These are phyloP conservation scores for Rhagonycha fulva DNA, from an alignment of 2,888 invertebrate genomes.

Conservation along the genomic window DNA sequence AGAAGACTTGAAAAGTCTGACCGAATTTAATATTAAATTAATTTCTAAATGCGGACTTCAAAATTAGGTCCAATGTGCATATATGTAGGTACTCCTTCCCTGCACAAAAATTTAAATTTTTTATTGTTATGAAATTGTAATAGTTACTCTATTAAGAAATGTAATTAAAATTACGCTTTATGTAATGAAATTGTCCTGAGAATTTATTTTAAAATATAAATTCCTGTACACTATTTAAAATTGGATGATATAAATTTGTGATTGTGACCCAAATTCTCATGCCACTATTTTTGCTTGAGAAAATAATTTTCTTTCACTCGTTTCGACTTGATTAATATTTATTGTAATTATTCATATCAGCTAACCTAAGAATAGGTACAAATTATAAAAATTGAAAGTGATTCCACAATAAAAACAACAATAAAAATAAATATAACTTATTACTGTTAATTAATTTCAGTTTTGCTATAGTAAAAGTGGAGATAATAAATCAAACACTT, in stretches of 20 bases:
- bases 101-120: not conserved
- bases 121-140: not conserved
- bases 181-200: not conserved
- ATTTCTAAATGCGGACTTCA: not conserved
- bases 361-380: not conserved
- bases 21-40: not conserved
- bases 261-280: not conserved
- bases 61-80: not conserved
- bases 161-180: not conserved
- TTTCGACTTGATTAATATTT: not conserved
- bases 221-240: constrained; percentile 1
- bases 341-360: not conserved
- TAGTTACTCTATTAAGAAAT: not conserved
- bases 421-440: not conserved
- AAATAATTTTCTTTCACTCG: not conserved
- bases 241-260: constrained; percentile 1
- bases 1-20: not conserved
- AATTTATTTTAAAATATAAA: not conserved
- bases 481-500: not conserved
- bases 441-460: not conserved
- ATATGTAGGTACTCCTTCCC: too few species aligned
- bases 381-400: not conserved
- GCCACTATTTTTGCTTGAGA: not conserved
- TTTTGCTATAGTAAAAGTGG: not conserved
- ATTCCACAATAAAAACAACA: not conserved